Evolutionary conservation across 1,140 invertebrate species (phyloP), one percentile per base, ranked within the genome.

Genomic region (Neotoxoptera formosana): DNA sequence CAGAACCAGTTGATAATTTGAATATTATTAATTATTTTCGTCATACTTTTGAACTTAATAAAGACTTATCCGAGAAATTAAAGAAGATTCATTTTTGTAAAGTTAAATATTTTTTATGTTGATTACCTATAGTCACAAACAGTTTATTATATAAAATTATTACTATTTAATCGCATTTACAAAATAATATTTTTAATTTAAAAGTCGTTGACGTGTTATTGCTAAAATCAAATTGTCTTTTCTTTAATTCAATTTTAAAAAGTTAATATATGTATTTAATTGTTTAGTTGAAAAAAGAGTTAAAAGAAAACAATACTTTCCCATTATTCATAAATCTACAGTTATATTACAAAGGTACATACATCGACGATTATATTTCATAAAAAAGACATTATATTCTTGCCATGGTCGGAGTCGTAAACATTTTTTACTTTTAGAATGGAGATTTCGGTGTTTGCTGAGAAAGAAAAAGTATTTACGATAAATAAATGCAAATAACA

Each of bases 401-500:
- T 67, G 2, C 30, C 11, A 11, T 11, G 60, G 60, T 67, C 30
- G 60, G 14, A 67, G 60, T 67, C 60, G 30, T 67, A 67, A 67
- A 67, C 56, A 67, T 67, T 67, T 67, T 67, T 14, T 67, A n/a
- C 30, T 3, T 51, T 34, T 20, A 36, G 34, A 21, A 81, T 81
- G 7, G 7, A 81, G 76, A 34, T 81, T 36, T 36, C 34, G 4
- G 34, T 81, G 17, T 36, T 20, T 81, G 1, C 7, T 2, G 4
- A 81, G 17, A 21, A 34, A 36, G 36, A 36, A 84, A 84, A 84
- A 84, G 34, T 84, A 84, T 84, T 84, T 23, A 84, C 41, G 23
- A 84, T 2, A 45, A 84, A 84, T 84, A 45, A 84, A 84, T 84
- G 41, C 83, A 84, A 45, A 84, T 84, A 45, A 48, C 30, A 87